Evolutionary conservation across 2,888 invertebrate species (phyloP), one percentile per base, ranked within the genome.

Genomic region (Chloromyia formosa): DNA sequence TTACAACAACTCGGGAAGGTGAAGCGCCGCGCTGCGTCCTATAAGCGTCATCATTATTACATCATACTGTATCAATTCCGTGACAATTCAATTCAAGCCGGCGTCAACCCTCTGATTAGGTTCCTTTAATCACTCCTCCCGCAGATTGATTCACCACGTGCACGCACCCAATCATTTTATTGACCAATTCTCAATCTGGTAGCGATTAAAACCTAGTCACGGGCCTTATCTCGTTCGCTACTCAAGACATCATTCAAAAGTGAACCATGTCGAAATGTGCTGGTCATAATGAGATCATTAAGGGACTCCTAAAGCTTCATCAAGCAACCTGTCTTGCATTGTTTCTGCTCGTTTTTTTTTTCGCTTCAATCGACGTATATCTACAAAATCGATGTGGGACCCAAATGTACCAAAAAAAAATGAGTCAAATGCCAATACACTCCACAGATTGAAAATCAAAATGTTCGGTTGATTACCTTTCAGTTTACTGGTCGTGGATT

Each of bases 231-330:
- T 12, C 42, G 23, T 9, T 62, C n/a, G 10, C 62, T 66, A 49
- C 56, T 71, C 71, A 40, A 56, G 58, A 71, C 71, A 71, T 71
- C 71, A 71, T 56, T 58, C 71, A 35, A 71, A 71, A 71, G 40
- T 71, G 56, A 71, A 71, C 71, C 71, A 71, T 71, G 71, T 71
- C 71, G 71, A 71, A 71, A 71, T 71, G 71, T 71, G 71, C 71
- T 42, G 58, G 71, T 71, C 71, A 71, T 71, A 71, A 71, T 56
- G 71, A 71, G 71, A 71, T 71, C 71, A 71, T 71, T 71, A 71
- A 58, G 71, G 71, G 71, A 40, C 54, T 56, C 56, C 27, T 35
- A 56, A 35, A 71, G 71, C 71, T 71, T 71, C 71, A 71, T 42
- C 71, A 35, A 69, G 40, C 54, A 71, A 40, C 58, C 58, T 58